Base-by-base conservation (phyloP, 2,888 invertebrate species). In the Aplocera efformata region DNA sequence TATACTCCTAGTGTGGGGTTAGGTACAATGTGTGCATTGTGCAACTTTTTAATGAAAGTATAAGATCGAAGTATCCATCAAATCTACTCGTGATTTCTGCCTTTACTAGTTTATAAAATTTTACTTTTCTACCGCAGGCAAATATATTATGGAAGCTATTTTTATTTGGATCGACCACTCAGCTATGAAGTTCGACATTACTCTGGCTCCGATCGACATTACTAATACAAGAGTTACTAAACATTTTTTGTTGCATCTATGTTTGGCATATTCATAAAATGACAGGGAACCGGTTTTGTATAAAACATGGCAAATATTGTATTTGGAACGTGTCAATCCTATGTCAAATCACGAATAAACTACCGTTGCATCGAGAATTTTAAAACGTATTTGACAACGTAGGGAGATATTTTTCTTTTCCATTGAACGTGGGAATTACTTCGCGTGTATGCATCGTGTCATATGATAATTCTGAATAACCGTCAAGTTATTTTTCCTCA, bases 401-500 rank as follows among this genome's bases (percentile, higher is more conserved):
- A 17, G 27, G 30, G 28, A 20, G 34, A 10, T 29, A 10, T 35
- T 37, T 41, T 36, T n/a, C 32, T 35, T 37, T 41, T 44, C 30
- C 23, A 32, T 51, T 34, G 30, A 42, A 35, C 27, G 41, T 22
- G 21, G 40, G 31, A 48, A 42, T 22, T 20, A 27, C 13, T 20
- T 13, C 22, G 13, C 23, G 29, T 29, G 28, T 7, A 24, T 13
- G 17, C 1, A 32, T 47, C 48, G 50, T 54, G 56, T 62, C 53
- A 59, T 62, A 68, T 60, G 59, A 61, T 62, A 58, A 63, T 61
- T 60, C 48, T 22, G 41, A 50, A 57, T 60, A 58, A 63, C 62
- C 54, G 51, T 46, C 50, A 49, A 50, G 53, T 26, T 39, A 42
- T 42, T 32, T 39, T 39, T 40, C 41, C 33, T 26, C 35, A 28